Base-by-base conservation (phyloP, 2,888 invertebrate species). In the Ennomos fuscantarius region DNA sequence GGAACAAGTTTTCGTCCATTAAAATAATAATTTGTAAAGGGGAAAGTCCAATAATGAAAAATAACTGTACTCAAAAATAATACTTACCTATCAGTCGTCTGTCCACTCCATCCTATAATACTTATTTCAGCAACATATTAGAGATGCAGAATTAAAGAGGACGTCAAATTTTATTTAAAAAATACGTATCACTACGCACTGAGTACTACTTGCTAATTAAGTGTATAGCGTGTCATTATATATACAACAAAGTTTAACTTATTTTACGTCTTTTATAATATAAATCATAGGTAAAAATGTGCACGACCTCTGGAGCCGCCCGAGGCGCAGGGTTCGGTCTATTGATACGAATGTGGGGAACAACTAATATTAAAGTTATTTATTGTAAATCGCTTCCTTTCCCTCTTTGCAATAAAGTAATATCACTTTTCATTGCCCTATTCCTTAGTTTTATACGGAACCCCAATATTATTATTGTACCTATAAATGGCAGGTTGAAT, bases 281-380 rank as follows among this genome's bases (percentile, higher is more conserved):
- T 41, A 8, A 31, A 41, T n/a, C 11, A 45, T 46, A 56, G 45
- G 12, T 37, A 8, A 32, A 72, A 82, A 79, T 75, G 87, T 87
- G 79, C 57, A 49, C 62, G 46, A 81, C 68, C 61, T 65, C 88
- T 86, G 86, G 64, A 76, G 78, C 73, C 69, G 88, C 91, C 86
- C 74, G 78, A 77, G 89, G 89, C 88, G 79, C 75, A 79, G 85
- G 86, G 84, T 78, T 78, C 78, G 78, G 76, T 81, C 87, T 88
- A 90, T 89, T 85, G 87, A 85, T 90, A 89, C 87, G 87, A 86
- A 87, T 88, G 85, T 79, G 79, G 83, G 87, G 87, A 89, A 86
- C 77, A 82, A 83, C 82, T 83, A 88, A 91, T 92, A 92, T 91
- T 87, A 87, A 83, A 87, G 86, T 87, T 91, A 89, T 90, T 89